Conservation (phyloP, 2,113 vertebrate species). For the Suricata suricatta region DNA sequence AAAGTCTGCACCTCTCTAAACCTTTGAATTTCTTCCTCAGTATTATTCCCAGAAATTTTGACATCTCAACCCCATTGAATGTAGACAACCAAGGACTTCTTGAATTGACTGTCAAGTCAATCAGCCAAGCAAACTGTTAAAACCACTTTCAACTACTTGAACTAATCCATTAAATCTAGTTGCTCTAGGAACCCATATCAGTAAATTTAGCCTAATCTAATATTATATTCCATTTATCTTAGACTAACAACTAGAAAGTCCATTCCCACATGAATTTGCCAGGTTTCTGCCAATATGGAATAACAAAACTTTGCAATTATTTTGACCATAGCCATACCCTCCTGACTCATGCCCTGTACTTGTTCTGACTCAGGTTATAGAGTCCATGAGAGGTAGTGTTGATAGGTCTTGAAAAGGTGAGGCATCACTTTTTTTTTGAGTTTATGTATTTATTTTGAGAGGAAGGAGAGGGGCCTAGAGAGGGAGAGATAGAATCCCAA, state of each 20-base stretch:
- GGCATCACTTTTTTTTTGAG: no score
- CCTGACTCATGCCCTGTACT: neutral
- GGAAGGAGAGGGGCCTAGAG: no score
- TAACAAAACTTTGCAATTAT: neutral
- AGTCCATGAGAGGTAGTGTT: neutral
- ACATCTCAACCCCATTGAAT: neutral
- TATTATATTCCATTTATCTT: neutral
- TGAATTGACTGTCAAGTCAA: neutral
- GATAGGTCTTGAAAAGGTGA: neutral
- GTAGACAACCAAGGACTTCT: neutral
- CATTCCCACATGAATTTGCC: constrained; percentile 34
- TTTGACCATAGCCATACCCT: neutral
- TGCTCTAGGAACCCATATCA: neutral
- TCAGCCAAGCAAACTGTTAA: neutral
- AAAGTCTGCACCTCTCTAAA: neutral
- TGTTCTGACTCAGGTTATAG: neutral
- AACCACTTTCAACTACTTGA: neutral
- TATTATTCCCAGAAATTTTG: neutral
- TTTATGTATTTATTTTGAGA: no score
- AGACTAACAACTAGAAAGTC: neutral
- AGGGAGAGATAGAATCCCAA: no score
- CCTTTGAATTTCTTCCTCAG: neutral
- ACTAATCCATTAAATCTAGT: neutral
- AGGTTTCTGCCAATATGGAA: constrained; percentile 26
- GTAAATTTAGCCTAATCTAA: constrained; percentile 1